Base-by-base conservation (phyloP, 2,113 vertebrate species). In the Glaucomys volans region DNA sequence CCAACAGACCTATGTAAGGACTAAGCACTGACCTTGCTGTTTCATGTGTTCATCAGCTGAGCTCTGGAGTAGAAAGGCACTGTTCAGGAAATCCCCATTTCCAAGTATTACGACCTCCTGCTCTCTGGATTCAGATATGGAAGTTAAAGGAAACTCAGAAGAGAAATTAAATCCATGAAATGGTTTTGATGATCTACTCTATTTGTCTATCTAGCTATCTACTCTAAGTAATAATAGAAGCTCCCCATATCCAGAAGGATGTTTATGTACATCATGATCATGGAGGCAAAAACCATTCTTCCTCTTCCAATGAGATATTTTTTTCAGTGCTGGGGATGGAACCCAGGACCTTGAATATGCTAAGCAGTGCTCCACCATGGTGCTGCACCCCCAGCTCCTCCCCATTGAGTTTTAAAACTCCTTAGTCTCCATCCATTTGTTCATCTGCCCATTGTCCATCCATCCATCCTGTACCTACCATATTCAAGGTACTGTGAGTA, bases 51-150 rank as follows among this genome's bases (percentile, higher is more conserved):
- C 16, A 74, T 26, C 72, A 93, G 13, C 10, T 8, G 30, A 84
- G 35, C 9, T 92, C 75, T 30, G 66, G 13, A n/a, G 32, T 54
- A 52, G 37, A 92, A 80, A 59, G 64, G 57, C 32, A 92, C 35
- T n/a, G 44, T 71, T 86, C 71, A 92, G 84, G 90, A 97, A 95
- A 84, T 75, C 44, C 42, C 62, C 75, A 69, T 74, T 89, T 94
- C 80, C 50, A 71, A 90, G 90, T 66, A 71, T 37, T 72, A 50
- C 26, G 84, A 97, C 86, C 88, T 90, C 16, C 20, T 92, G 5
- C 90, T 83, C 47, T 94, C 22, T 83, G 30, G 76, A 75, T 84
- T 83, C 67, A 64, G 44, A 74, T 85, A 52, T n/a, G 87, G 67
- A 95, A 20, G 69, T 77, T 86, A 93, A 92, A 87, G 42, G 52